phyloP scores from a whole-genome alignment of 2,113 vertebrate genomes.

The Scomber scombrus region DNA sequence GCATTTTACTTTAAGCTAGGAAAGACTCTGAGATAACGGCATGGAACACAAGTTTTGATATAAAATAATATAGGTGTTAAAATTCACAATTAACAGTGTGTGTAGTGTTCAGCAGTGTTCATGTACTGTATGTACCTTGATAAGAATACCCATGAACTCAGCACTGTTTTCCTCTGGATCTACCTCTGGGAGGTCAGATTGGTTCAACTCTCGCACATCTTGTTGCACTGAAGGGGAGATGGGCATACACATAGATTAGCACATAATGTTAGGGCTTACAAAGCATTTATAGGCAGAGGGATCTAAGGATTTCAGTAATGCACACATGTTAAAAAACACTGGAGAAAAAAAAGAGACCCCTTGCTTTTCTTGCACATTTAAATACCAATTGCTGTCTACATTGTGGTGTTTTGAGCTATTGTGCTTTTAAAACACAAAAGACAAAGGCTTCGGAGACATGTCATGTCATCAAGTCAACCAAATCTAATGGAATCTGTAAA shows the following conservation, averaged over 20 bases:
- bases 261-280: not conserved
- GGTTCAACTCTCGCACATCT: conserved; percentile 89
- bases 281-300: not conserved
- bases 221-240: conserved; percentile 80
- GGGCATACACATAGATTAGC: not conserved
- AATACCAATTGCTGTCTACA: not conserved
- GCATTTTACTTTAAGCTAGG: not conserved
- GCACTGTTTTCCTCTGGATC: conserved; percentile 97
- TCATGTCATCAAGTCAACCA: not conserved
- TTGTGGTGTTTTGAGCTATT: not conserved
- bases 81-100: not conserved
- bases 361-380: not conserved
- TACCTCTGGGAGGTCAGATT: conserved; percentile 82
- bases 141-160: conserved; percentile 97
- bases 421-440: not conserved
- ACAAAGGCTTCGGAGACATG: not conserved
- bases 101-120: not conserved
- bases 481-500: not conserved
- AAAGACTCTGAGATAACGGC: not conserved
- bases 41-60: not conserved
- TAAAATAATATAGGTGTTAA: not conserved
- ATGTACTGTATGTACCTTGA: conserved; percentile 85
- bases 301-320: not conserved
- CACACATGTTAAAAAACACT: not conserved
- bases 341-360: not conserved